A percentile compares a stretch with the other conserved stretches of the same genome.
These are phyloP conservation scores for Drosophila pallidifrons DNA, from an alignment of 1,140 invertebrate species.

Conservation along the genomic window DNA sequence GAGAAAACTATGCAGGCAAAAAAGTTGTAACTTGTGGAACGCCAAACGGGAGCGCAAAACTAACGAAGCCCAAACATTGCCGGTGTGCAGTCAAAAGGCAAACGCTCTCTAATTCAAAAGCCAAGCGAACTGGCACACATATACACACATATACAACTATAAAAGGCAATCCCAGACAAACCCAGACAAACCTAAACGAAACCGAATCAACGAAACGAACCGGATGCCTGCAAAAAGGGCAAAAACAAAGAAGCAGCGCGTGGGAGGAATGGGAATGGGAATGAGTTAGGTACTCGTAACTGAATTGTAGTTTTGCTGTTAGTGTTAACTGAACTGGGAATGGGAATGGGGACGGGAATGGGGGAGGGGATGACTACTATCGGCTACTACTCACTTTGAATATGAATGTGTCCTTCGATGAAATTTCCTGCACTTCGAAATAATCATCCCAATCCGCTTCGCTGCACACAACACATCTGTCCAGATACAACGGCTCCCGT, in stretches of 20 bases:
- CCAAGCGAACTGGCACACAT: slow-evolving; percentile 71
- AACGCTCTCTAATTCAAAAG: slow-evolving; percentile 74
- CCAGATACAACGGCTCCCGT: slow-evolving; percentile 94
- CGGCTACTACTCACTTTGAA: slow-evolving; percentile 91
- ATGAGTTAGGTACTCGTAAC: neutral
- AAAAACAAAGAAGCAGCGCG: slow-evolving; percentile 24
- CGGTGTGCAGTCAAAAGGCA: slow-evolving; percentile 77
- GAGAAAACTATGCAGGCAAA: neutral
- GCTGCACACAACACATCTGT: slow-evolving; percentile 95
- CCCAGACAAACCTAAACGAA: slow-evolving; percentile 11
- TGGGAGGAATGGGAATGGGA: neutral
- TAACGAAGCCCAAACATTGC: slow-evolving; percentile 78
- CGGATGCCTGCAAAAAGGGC: slow-evolving; percentile 25
- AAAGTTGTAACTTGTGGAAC: slow-evolving; percentile 17
- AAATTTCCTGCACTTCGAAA: slow-evolving; percentile 97
- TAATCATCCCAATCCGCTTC: slow-evolving; percentile 96
- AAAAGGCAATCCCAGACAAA: slow-evolving; percentile 12
- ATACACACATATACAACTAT: slow-evolving; percentile 12
- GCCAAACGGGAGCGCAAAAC: slow-evolving; percentile 51
- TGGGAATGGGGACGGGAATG: neutral
- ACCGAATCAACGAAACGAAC: slow-evolving; percentile 36
- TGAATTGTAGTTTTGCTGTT: slow-evolving; percentile 10
- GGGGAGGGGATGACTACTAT: neutral
- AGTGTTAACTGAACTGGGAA: neutral
- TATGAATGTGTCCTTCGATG: slow-evolving; percentile 96